phyloP scores from a whole-genome alignment of 2,888 invertebrate genomes.

The Temnothorax rugatulus region DNA sequence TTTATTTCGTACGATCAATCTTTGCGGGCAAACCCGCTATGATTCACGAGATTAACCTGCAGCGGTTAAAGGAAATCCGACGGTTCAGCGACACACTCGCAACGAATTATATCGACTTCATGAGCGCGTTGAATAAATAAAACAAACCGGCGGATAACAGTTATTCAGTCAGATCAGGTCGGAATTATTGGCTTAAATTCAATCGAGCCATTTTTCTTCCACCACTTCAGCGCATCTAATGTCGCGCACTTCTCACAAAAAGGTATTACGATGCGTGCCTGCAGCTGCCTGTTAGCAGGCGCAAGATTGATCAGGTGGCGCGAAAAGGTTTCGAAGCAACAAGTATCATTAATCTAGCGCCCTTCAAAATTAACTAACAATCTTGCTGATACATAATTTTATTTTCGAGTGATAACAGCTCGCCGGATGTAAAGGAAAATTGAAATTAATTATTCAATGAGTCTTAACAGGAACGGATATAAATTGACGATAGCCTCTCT shows the following conservation, averaged over 20 bases:
- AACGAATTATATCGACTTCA: constrained; percentile 39
- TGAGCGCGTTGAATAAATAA: constrained; percentile 36
- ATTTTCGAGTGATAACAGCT: constrained; percentile 46
- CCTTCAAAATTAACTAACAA: constrained; percentile 42
- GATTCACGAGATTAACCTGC: constrained; percentile 76
- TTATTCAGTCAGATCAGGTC: constrained; percentile 20
- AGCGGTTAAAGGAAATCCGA: constrained; percentile 69
- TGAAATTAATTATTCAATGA: constrained; percentile 52
- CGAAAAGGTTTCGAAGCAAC: constrained; percentile 48
- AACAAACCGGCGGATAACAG: constrained; percentile 19
- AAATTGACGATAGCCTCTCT: constrained; percentile 28
- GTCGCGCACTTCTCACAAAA: constrained; percentile 37
- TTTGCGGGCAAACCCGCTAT: constrained; percentile 66
- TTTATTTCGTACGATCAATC: constrained; percentile 65
- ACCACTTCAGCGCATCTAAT: not conserved
- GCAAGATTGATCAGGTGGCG: constrained; percentile 48
- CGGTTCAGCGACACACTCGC: constrained; percentile 47
- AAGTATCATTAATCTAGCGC: constrained; percentile 54
- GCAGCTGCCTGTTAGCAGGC: constrained; percentile 17
- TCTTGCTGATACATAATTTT: constrained; percentile 47
- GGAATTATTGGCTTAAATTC: not conserved
- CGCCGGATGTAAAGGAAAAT: constrained; percentile 30
- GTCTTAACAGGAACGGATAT: constrained; percentile 10
- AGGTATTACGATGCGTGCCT: constrained; percentile 38
- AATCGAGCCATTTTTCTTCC: constrained; percentile 14